Evolutionary conservation across 2,888 invertebrate genomes (phyloP), one percentile per base, ranked within the genome.

Genomic region (Sturmia bella): DNA sequence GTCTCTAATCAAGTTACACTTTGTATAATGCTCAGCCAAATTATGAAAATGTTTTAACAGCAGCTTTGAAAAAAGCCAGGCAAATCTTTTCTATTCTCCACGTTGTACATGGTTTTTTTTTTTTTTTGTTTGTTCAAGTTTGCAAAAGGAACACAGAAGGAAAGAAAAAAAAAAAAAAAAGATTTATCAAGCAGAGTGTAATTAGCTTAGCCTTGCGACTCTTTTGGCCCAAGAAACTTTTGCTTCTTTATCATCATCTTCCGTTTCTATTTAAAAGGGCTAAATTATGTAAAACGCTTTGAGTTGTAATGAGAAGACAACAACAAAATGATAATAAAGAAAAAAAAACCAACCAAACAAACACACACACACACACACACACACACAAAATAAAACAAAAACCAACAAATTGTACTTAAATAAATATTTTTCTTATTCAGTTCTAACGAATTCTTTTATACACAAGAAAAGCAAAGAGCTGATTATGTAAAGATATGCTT

Each of bases 141-240:
- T n/a, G 32, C 32, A 32, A 32, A 3, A 32, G 12, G 41, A 37
- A 27, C n/a, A n/a, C n/a, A 3, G 19, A 72, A 32, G 63, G 57
- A 11, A 52, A 17, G 1, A 17, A 45, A 12, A 48, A 39, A 24
- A 32, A 61, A 21, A 19, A 13, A 66, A 66, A 81, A 82, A 74
- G 73, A 78, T 82, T 82, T 82, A 66, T 78, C 70, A 78, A 82
- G 66, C 57, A 41, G 74, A 66, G 74, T 74, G 66, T 78, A 82
- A 82, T 82, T 82, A 82, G 82, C 78, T 70, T 82, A 82, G 78
- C 78, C 74, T 82, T 70, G 56, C 69, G 74, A 82, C 82, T 82
- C 82, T 74, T 76, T 80, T 74, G 54, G 69, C 73, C 77, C 39
- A 17, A 27, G 21, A 69, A 57, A 68, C 27, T 66, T 68, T 50